Percentiles rank a stretch among this genome's conserved stretches.
Conservation (phyloP, 2,797 vertebrate genomes). For the Simalia tracyae region DNA sequence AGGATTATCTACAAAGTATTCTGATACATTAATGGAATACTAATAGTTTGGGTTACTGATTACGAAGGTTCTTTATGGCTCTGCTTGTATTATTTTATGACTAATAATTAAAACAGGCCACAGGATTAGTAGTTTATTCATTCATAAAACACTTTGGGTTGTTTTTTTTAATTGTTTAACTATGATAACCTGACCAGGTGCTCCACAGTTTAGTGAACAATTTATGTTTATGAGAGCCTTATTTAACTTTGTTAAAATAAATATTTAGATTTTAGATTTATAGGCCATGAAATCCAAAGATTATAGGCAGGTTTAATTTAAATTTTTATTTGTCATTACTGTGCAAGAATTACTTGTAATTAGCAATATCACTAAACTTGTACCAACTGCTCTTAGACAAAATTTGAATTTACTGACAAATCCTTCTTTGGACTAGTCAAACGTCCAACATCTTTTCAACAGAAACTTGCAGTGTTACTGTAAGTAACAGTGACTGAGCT, state of each 20-base stretch:
- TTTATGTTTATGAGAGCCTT: background rate
- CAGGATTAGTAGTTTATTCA: background rate
- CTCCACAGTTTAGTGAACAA: background rate
- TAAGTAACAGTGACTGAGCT: background rate
- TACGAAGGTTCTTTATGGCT: rapidly evolving
- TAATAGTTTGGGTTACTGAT: background rate
- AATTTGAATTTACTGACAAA: background rate
- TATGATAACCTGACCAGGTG: background rate
- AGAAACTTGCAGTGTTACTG: background rate
- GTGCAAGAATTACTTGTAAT: background rate
- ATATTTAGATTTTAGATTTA: background rate
- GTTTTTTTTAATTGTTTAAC: background rate
- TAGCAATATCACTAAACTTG: background rate
- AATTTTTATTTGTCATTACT: background rate
- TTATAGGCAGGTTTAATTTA: background rate
- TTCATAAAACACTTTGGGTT: background rate
- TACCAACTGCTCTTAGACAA: background rate
- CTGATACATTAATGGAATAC: constrained; percentile 17
- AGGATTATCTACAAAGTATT: constrained; percentile 4
- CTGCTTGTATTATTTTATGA: background rate
- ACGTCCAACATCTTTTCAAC: background rate
- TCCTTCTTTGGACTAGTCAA: background rate
- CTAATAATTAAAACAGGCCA: background rate
- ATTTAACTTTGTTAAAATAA: background rate
- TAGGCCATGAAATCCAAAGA: background rate